phyloP scores from a whole-genome alignment of 2,888 invertebrate species.

The Cheilosia urbana region DNA sequence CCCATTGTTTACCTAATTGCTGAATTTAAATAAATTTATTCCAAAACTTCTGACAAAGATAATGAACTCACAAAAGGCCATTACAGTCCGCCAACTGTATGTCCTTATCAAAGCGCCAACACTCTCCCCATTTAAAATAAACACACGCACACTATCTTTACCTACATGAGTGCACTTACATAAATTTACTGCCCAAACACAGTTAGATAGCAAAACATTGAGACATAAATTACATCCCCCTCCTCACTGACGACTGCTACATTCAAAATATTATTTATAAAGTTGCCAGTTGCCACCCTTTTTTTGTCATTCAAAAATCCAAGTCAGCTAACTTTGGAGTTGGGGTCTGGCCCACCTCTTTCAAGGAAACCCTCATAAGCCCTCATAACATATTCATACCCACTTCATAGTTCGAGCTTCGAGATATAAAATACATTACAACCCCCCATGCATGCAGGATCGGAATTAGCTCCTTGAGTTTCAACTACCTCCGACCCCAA shows the following conservation, averaged over 20 bases:
- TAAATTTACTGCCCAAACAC: constrained; percentile 18
- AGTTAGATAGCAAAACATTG: constrained; percentile 49
- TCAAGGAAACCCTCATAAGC: constrained; percentile 26
- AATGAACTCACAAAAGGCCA: constrained; percentile 39
- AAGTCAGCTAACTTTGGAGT: constrained; percentile 44
- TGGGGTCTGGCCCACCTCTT: not conserved
- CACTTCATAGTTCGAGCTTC: constrained; percentile 52
- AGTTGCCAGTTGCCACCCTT: constrained; percentile 43
- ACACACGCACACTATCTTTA: constrained; percentile 57
- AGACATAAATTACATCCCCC: constrained; percentile 53
- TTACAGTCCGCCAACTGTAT: constrained; percentile 9
- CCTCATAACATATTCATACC: constrained; percentile 55
- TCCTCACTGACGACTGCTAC: constrained; percentile 5
- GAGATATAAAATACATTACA: constrained; percentile 31
- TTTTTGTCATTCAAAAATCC: constrained; percentile 32
- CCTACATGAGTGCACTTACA: constrained; percentile 59
- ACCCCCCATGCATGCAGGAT: constrained; percentile 36
- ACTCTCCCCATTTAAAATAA: constrained; percentile 11
- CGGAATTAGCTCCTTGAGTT: constrained; percentile 52
- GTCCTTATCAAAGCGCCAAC: constrained; percentile 47
- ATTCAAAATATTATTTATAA: constrained; percentile 63
- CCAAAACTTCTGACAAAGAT: constrained; percentile 47
- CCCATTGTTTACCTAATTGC: constrained; percentile 40
- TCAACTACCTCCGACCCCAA: not conserved
- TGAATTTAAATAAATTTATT: constrained; percentile 52